These are phyloP conservation scores for Caenorhabditis sulstoni DNA, from an alignment of 2,888 invertebrate genomes.

Conservation along the genomic window DNA sequence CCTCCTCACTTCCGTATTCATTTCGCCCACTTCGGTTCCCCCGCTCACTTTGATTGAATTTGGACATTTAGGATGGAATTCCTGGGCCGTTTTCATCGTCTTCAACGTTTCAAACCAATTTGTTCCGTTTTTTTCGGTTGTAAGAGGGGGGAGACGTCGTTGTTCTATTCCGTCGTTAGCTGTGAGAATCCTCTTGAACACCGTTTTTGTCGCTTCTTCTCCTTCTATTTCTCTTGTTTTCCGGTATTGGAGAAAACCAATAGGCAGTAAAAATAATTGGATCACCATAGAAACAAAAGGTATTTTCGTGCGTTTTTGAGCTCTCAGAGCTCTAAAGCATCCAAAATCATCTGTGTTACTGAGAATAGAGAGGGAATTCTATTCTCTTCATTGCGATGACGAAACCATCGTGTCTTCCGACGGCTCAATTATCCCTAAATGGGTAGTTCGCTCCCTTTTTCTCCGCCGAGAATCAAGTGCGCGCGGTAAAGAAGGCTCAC, in stretches of 20 bases:
- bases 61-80: conserved; percentile 3
- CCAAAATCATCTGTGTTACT: no score
- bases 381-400: background rate
- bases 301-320: background rate
- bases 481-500: conserved; percentile 10
- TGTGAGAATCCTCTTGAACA: no score
- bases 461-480: background rate
- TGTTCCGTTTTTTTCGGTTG: conserved; percentile 1
- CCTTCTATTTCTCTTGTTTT: background rate
- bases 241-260: background rate
- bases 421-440: conserved; percentile 12
- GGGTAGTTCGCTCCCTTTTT: no score
- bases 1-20: no score
- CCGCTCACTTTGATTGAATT: conserved; percentile 9
- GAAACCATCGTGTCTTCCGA: no score
- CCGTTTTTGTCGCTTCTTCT: no score
- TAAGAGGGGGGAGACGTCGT: no score
- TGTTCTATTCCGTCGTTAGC: no score
- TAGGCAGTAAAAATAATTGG: background rate
- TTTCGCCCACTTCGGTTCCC: no score
- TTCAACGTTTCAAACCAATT: background rate
- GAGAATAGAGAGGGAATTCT: no score
- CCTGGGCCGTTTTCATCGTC: background rate
- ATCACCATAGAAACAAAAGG: conserved; percentile 3
- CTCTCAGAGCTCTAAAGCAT: background rate